Base-by-base conservation (phyloP, 2,113 vertebrate genomes). In the Beaufortia kweichowensis region DNA sequence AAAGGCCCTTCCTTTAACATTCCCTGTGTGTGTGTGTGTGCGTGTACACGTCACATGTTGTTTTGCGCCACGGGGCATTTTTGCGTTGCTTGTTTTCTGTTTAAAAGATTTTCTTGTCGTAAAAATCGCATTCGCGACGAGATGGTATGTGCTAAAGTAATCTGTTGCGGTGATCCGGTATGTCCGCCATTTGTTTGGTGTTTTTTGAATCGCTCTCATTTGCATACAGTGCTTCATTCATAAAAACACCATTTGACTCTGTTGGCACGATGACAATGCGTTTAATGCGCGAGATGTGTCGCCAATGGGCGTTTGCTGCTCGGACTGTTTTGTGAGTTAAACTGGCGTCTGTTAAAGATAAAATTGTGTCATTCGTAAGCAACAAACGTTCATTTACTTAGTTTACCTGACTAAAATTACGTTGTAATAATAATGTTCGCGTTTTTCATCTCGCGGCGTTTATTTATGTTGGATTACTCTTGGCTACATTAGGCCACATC, bases 171-270 rank as follows among this genome's bases (percentile, higher is more conserved):
- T 24, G 21, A 15, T 41, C 69, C 35, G 21, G 23, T 67, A 82
- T 78, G 86, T 90, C 91, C 90, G 90, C 88, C 90, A 89, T 90
- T 88, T 89, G 89, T 90, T 84, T 84, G 66, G 64, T 33, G 63
- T 61, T 41, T 19, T 66, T 68, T 90, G 87, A 91, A 90, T 92
- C 86, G 87, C 72, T 77, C 88, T 90, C 84, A 93, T 94, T 93
- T 94, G 91, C 93, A 93, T 94, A 92, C 88, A 88, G 88, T 86
- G 85, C 88, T 92, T 90, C 93, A 94, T 94, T 94, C 93, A 94
- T 93, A 94, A 94, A 92, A 91, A 91, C 57, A 75, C 72, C 15
- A 26, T 59, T 67, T 74, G 46, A 46, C 64, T 67, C 2, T n/a
- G 62, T 33, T 50, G 75, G 39, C 70, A 46, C 56, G 26, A 24